Percentiles rank a stretch among this genome's conserved stretches.
phyloP scores from a whole-genome alignment of 64 coral and sea anemone species.

The Stylophora pistillata region DNA sequence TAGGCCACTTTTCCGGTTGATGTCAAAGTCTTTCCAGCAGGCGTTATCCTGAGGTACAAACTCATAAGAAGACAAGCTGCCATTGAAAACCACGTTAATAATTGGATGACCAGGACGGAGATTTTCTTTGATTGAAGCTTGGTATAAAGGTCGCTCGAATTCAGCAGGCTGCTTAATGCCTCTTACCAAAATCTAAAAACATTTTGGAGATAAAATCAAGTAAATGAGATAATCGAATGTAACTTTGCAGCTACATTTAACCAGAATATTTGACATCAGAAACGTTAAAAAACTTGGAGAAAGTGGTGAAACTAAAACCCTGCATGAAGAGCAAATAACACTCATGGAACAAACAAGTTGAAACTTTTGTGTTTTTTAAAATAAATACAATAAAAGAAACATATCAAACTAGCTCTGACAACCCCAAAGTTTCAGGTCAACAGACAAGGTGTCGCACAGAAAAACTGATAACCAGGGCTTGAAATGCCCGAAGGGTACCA shows the following conservation, averaged over 20 bases:
- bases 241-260: neutral
- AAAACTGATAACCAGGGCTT: too few relatives aligned
- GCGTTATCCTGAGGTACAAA: slow-evolving; percentile 39
- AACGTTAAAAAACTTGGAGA: too few relatives aligned
- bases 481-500: too few relatives aligned
- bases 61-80: slow-evolving; percentile 64
- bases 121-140: slow-evolving; percentile 68
- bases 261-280: too few relatives aligned
- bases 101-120: slow-evolving; percentile 47
- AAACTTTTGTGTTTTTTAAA: too few relatives aligned
- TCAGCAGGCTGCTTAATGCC: slow-evolving; percentile 47
- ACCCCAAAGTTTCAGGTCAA: too few relatives aligned
- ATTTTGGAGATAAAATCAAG: neutral
- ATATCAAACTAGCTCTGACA: too few relatives aligned
- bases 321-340: too few relatives aligned
- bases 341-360: too few relatives aligned
- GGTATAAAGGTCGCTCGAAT: slow-evolving; percentile 74
- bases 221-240: neutral
- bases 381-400: too few relatives aligned
- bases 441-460: too few relatives aligned
- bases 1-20: slow-evolving; percentile 71
- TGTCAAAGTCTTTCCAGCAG: slow-evolving; percentile 71
- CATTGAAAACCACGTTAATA: slow-evolving; percentile 67
- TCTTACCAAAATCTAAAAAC: slow-evolving; percentile 51
- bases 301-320: too few relatives aligned